Evolutionary conservation across 2,888 invertebrate species (phyloP).

Genomic region (Leucozona laternaria): DNA sequence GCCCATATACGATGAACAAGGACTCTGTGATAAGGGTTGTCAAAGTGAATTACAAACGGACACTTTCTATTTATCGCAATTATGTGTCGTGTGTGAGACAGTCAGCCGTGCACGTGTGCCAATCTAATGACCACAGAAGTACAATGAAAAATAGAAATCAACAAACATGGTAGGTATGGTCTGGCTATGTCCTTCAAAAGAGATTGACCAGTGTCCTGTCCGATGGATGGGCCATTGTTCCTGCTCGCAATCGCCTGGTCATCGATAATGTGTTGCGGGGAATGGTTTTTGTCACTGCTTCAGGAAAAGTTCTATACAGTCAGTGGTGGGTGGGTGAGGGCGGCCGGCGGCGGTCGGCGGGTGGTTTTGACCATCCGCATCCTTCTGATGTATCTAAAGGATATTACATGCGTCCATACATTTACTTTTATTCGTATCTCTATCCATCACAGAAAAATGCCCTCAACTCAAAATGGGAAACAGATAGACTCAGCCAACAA

Average conservation of each 20-base stretch:
- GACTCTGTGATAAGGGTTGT: conserved; percentile 69
- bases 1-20: not conserved
- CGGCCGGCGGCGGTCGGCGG: not conserved
- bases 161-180: conserved; percentile 52
- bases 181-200: not conserved
- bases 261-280: conserved; percentile 67
- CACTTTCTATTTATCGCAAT: conserved; percentile 79
- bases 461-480: conserved; percentile 56
- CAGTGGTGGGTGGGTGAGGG: not conserved
- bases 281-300: conserved; percentile 49
- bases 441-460: conserved; percentile 25
- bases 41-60: conserved; percentile 77
- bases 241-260: conserved; percentile 44
- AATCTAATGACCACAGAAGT: conserved; percentile 73
- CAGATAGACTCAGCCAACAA: conserved; percentile 48
- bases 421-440: conserved; percentile 40
- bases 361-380: conserved; percentile 41
- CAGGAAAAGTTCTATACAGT: conserved; percentile 46
- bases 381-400: conserved; percentile 37
- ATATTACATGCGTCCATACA: conserved; percentile 59
- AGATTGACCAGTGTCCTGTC: conserved; percentile 34
- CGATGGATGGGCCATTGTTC: conserved; percentile 53
- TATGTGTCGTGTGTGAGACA: conserved; percentile 77
- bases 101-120: conserved; percentile 68
- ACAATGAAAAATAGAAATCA: conserved; percentile 65